A percentile compares a stretch with the other conserved stretches of the same genome.
Evolutionary conservation across 2,797 vertebrate genomes (phyloP).

Genomic region (Octomys mimax): DNA sequence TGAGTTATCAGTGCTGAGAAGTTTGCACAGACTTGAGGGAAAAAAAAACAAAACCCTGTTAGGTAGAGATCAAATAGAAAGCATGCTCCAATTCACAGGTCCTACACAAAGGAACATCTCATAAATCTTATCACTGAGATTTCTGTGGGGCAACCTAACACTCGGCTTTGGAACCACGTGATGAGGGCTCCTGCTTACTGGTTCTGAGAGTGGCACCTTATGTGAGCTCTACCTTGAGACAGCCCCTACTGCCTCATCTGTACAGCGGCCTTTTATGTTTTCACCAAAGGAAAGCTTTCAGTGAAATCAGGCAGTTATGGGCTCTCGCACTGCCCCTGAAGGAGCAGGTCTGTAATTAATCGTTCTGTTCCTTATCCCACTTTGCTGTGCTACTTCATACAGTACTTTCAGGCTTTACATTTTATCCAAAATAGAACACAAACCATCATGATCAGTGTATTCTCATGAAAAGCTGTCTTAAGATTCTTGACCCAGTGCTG

Average conservation of each 20-base stretch:
- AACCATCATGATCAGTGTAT: not conserved
- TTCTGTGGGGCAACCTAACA: not conserved
- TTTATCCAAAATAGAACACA: conserved; percentile 18
- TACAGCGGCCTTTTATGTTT: not conserved
- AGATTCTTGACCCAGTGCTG: not conserved
- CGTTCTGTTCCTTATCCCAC: not conserved
- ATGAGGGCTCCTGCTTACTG: not conserved
- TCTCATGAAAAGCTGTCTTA: conserved; percentile 36
- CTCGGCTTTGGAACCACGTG: not conserved
- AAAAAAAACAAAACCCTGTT: conserved; percentile 4
- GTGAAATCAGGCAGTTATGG: not conserved
- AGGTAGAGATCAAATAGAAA: not conserved
- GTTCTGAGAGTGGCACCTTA: not conserved
- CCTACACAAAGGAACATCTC: not conserved
- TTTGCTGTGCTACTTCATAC: not conserved
- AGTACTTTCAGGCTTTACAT: not conserved
- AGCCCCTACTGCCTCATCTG: not conserved
- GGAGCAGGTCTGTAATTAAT: not conserved
- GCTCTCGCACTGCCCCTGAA: not conserved
- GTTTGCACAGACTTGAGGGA: not conserved
- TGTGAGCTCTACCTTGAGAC: not conserved
- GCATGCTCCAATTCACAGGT: conserved; percentile 1
- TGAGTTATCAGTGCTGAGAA: not conserved
- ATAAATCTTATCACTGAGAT: not conserved
- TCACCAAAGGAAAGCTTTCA: conserved; percentile 3